These are phyloP conservation scores for Lacanobia oleracea DNA, from an alignment of 2,888 invertebrate species.

Conservation along the genomic window DNA sequence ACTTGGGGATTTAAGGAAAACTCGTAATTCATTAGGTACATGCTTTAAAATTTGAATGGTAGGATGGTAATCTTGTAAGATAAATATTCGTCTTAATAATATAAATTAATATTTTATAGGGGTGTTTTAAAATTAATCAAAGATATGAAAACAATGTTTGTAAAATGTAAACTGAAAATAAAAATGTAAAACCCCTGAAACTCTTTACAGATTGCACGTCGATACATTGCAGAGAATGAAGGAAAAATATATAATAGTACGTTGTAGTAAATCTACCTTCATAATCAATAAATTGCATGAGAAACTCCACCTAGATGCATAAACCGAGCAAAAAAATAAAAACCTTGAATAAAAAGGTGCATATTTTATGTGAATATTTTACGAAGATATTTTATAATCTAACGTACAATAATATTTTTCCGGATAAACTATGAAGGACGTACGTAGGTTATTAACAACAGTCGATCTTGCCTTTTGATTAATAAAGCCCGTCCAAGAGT, in stretches of 20 bases:
- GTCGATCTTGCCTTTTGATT: neutral
- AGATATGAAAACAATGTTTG: neutral
- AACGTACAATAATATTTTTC: neutral
- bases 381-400: neutral
- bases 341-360: too few relatives aligned
- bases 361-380: constrained; percentile 2
- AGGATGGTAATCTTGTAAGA: too few relatives aligned
- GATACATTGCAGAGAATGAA: neutral
- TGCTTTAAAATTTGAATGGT: too few relatives aligned
- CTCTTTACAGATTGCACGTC: too few relatives aligned
- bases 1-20: neutral
- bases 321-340: too few relatives aligned
- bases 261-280: neutral
- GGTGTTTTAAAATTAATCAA: neutral
- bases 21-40: neutral
- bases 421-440: neutral
- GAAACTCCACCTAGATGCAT: too few relatives aligned
- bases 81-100: too few relatives aligned
- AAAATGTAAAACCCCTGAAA: too few relatives aligned
- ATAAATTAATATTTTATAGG: too few relatives aligned
- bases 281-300: neutral
- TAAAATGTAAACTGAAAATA: neutral
- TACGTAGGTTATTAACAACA: too few relatives aligned
- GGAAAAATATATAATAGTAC: too few relatives aligned
- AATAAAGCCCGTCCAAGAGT: neutral